phyloP scores from a whole-genome alignment of 2,888 invertebrate species.

The Sthenelais limicola region DNA sequence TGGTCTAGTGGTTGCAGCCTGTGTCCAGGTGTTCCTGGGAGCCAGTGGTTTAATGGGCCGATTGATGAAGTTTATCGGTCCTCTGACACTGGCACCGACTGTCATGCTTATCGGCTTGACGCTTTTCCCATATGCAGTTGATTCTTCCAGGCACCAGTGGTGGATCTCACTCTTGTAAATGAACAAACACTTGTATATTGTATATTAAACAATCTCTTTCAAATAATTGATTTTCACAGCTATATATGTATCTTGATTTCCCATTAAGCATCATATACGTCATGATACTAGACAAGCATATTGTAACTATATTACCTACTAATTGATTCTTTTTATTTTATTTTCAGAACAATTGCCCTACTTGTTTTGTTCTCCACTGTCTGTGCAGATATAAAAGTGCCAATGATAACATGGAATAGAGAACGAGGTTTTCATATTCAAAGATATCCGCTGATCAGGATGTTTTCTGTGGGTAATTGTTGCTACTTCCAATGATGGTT shows the following conservation, averaged over 20 bases:
- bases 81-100: conserved; percentile 20
- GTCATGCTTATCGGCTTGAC: conserved; percentile 13
- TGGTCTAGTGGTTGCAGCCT: not conserved
- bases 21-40: conserved; percentile 14
- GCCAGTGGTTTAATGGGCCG: not conserved
- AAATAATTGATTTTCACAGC: too few relatives aligned
- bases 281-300: too few relatives aligned
- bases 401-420: not conserved
- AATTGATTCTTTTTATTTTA: too few relatives aligned
- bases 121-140: not conserved
- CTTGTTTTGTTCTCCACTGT: not conserved
- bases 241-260: too few relatives aligned
- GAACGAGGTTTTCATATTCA: conserved; percentile 13
- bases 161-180: too few relatives aligned
- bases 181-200: too few relatives aligned
- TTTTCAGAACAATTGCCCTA: conserved; percentile 1
- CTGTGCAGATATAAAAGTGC: not conserved
- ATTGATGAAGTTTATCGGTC: conserved; percentile 25
- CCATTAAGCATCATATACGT: too few relatives aligned
- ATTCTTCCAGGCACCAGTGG: conserved; percentile 17
- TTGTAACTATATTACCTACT: too few relatives aligned
- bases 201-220: too few relatives aligned
- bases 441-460: conserved; percentile 7
- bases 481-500: too few relatives aligned
- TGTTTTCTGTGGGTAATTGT: conserved; percentile 25